Evolutionary conservation across 1,140 invertebrate species (phyloP), one percentile per base, ranked within the genome.

Genomic region (Drosophila lowei): DNA sequence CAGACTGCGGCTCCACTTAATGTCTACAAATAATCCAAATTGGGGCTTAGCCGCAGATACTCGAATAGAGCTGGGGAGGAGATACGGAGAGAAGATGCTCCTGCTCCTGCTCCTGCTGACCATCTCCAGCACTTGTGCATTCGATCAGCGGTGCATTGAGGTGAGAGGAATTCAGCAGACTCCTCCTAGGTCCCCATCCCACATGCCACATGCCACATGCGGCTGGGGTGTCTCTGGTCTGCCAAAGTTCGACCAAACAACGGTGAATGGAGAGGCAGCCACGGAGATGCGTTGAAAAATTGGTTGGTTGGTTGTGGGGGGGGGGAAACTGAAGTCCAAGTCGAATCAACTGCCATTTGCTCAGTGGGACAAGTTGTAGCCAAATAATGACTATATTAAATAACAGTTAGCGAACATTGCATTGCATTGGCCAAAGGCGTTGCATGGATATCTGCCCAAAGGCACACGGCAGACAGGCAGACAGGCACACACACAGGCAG

Each of bases 351-450:
- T 68, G 65, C 65, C 65, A 68, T 68, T 68, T 68, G 65, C 65
- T 68, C 50, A 68, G 64, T 71, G 54, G 59, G 58, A 77, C 74
- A 77, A 77, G 73, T 76, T 77, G 59, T 77, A 67, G 74, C 64
- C 60, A 77, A 77, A 77, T 77, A 77, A 77, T 77, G 73, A 77
- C 74, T 77, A 77, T 77, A 77, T 77, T 77, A 77, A 77, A 77
- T 77, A 77, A 76, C 74, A 76, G 74, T 77, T 71, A 77, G 74
- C 73, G 57, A 76, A 72, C 71, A 75, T 75, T 70, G 18, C 18
- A 76, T 76, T 77, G 74, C 72, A 58, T 77, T 76, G 54, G 55
- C 61, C 61, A 28, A 38, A 73, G 60, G 61, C 72, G 44, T 59
- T 65, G 71, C 60, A 76, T 54, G 64, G 74, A 77, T 77, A 76